Base-by-base conservation (phyloP, 2,113 vertebrate genomes). In the Theristicus caerulescens region DNA sequence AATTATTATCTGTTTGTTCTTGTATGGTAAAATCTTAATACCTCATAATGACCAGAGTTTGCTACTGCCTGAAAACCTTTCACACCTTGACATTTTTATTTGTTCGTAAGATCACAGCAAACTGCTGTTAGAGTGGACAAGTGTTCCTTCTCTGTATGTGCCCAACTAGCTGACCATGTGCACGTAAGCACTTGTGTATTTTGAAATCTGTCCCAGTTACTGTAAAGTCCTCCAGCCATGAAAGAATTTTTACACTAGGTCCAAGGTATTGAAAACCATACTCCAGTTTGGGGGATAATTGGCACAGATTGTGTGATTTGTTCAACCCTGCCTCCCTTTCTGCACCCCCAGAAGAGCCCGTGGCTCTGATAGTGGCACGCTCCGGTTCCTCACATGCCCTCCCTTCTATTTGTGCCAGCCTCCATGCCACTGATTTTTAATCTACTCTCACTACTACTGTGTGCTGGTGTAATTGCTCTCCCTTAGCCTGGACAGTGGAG, bases 291-390 rank as follows among this genome's bases (percentile, higher is more conserved):
- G 9, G 34, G 70, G 7, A 13, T 46, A 40, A 25, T 5, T 65
- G 42, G 24, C 36, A 62, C 10, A 40, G 49, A 36, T 52, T 19
- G 14, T 54, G 20, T 58, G 29, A 24, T 36, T 42, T 36, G 24
- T 76, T 64, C 24, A 59, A 36, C 25, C 12, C 20, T 86, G 34
- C 15, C 31, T 70, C 24, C 17, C 6, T 2, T 8, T 46, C 15
- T 76, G 20, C 27, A 34, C 15, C 34, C 32, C 17, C 1, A 7
- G 27, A 64, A 52, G 29, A 55, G 22, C 32, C 54, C 0, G 1
- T 67, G 52, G n/a, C 52, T 59, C 38, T 49, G 51, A 14, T 3
- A n/a, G 27, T 6, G 1, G 27, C 4, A 0, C 0, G 3, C 13
- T 90, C 32, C 2, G 5, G 25, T 34, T 71, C 24, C 36, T 62